Base-by-base conservation (phyloP, 2,797 vertebrate species). In the Phrynocephalus vlangalii region DNA sequence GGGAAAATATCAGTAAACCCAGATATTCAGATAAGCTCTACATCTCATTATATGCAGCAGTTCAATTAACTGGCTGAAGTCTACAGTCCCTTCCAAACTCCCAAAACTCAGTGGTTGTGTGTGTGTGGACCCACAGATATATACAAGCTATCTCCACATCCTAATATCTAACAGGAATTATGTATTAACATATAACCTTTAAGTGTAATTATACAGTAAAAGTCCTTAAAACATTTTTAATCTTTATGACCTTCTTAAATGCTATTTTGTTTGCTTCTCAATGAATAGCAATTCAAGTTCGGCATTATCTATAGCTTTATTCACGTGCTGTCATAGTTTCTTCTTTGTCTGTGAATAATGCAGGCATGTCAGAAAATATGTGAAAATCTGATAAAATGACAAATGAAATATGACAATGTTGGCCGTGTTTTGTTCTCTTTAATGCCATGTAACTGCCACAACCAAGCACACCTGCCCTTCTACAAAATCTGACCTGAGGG, bases 281-380 rank as follows among this genome's bases (percentile, higher is more conserved):
- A 79, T 52, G 20, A 11, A 76, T 70, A 80, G 38, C 8, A 79
- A 24, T 90, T 75, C 28, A 70, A 3, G 60, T 63, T 85, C 44
- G 9, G 1, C 79, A 2, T 78, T 68, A 66, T 67, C 33, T 84
- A 75, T 20, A 44, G n/a, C 60, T n/a, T 68, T 28, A 87, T 20
- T 48, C 28, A 44, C 16, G 63, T 63, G 3, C 66, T 76, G 63
- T 2, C 26, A 38, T n/a, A 26, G 66, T 1, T 26, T 79, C 7
- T 71, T 75, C 26, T 33, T 90, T 44, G 73, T n/a, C 78, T 48
- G 8, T 56, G 66, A 73, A 71, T 52, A 44, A 85, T 82, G 60
- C 33, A 72, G 6, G 13, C 63, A 84, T 48, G 2, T 3, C 9
- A 67, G 30, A 48, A 83, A 68, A 88, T 77, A 38, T 79, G 72